Conservation (phyloP, 2,888 invertebrate species). For the Eugnorisma glareosa region DNA sequence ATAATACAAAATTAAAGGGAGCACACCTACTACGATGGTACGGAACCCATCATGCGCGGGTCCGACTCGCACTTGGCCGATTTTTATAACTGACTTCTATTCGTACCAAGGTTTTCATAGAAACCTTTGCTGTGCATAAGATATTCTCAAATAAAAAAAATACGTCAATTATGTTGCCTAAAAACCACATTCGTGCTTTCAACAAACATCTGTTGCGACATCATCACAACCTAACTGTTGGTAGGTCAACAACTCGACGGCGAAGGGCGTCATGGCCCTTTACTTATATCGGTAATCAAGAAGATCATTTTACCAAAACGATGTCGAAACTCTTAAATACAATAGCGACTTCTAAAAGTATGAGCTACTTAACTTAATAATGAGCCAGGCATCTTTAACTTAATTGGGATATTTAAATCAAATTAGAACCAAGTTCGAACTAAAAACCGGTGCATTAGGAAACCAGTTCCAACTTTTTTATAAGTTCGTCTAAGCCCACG, state of each 20-base stretch:
- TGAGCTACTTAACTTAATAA: background rate
- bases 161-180: background rate
- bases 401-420: conserved; percentile 28
- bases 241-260: conserved; percentile 6
- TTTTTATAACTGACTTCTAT: background rate
- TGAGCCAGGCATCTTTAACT: conserved; percentile 41
- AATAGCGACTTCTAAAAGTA: background rate
- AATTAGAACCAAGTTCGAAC: conserved; percentile 49
- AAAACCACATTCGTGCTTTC: conserved; percentile 15
- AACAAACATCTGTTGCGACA: conserved; percentile 40
- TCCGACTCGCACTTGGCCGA: too few species aligned
- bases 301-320: background rate
- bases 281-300: background rate
- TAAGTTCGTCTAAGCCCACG: conserved; percentile 60
- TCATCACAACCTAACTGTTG: conserved; percentile 36
- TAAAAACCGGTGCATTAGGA: conserved; percentile 70
- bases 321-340: conserved; percentile 46
- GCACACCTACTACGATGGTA: too few species aligned
- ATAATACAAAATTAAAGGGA: too few species aligned
- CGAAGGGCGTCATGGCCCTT: conserved; percentile 38
- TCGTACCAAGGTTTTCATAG: background rate
- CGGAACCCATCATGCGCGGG: too few species aligned
- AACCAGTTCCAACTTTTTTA: conserved; percentile 74
- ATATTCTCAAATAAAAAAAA: background rate
- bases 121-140: background rate